Base-by-base conservation (phyloP, 2,113 vertebrate genomes). In the Donacobius atricapilla region DNA sequence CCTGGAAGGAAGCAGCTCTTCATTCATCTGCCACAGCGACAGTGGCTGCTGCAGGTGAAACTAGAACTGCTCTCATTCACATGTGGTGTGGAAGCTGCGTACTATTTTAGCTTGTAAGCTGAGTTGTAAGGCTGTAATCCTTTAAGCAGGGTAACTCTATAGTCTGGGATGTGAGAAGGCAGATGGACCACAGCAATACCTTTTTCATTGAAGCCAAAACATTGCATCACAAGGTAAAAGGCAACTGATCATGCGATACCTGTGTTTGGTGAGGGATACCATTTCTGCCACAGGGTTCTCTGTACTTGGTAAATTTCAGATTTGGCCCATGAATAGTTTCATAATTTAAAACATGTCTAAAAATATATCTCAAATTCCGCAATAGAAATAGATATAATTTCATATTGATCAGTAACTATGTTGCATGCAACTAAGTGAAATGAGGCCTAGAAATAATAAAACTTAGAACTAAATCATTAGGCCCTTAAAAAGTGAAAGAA, bases 251-350 rank as follows among this genome's bases (percentile, higher is more conserved):
- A 10, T 10, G 2, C 56, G 17, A 50, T 48, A 48, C 13, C 20
- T 63, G 15, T 3, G 1, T 10, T 44, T 72, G 31, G 7, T n/a
- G 51, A 81, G 42, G 9, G 17, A n/a, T 24, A 48, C 1, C 0
- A 2, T 27, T 89, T 71, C 30, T 61, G 3, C 28, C 47, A 37
- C 5, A 64, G 15, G 17, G 1, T 45, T 20, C 13, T 76, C 58
- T 66, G 12, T 35, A 42, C 30, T 71, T 22, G 51, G 7, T 6
- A 53, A 19, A 61, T 60, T 70, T 27, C 4, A 92, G 51, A 60
- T n/a, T 31, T 13, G 13, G 6, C 5, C 22, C 4, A 40, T 30
- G 31, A 66, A 42, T 23, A 37, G 0, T 48, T 70, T 57, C 40
- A 23, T 16, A 54, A 15, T 42, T 84, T 66, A 69, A 83, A 73